Conservation (phyloP, 2,797 vertebrate genomes). For the Pipistrellus pipistrellus region DNA sequence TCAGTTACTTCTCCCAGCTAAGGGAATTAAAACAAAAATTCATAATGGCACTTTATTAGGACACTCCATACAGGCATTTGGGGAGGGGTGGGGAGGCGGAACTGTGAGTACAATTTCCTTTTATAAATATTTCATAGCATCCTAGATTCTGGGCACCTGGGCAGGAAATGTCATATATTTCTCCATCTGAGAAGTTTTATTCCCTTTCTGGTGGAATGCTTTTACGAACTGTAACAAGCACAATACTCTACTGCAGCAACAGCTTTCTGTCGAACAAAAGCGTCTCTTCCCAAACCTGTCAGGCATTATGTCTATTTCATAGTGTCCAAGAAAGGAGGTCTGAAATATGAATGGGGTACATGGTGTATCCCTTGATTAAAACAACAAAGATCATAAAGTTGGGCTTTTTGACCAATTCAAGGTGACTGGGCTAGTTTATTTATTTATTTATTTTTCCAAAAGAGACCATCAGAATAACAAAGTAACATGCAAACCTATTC, state of each 20-base stretch:
- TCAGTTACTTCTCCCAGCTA: slow-evolving; percentile 89
- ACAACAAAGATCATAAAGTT: background rate
- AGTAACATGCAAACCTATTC: background rate
- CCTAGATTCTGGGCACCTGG: slow-evolving; percentile 91
- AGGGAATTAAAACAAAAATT: slow-evolving; percentile 87
- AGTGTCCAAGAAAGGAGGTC: background rate
- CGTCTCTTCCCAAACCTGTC: background rate
- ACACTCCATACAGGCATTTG: slow-evolving; percentile 83
- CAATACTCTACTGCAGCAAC: background rate
- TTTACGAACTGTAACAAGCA: slow-evolving; percentile 90
- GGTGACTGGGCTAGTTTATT: background rate
- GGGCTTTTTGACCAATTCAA: slow-evolving; percentile 24
- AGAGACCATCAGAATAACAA: background rate
- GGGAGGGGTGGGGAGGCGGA: no score
- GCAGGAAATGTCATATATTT: slow-evolving; percentile 95
- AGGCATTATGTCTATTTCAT: background rate
- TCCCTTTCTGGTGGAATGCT: slow-evolving; percentile 90
- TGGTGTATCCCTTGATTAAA: background rate
- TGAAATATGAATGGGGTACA: background rate
- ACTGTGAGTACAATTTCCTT: slow-evolving; percentile 82
- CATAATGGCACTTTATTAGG: slow-evolving; percentile 86
- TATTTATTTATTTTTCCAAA: background rate
- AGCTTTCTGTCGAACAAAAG: slow-evolving; percentile 33
- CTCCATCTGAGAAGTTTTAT: slow-evolving; percentile 90
- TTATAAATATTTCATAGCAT: slow-evolving; percentile 91